A percentile compares a stretch with the other conserved stretches of the same genome.
Conservation (phyloP, 2,888 invertebrate genomes). For the Lochmaea crataegi region DNA sequence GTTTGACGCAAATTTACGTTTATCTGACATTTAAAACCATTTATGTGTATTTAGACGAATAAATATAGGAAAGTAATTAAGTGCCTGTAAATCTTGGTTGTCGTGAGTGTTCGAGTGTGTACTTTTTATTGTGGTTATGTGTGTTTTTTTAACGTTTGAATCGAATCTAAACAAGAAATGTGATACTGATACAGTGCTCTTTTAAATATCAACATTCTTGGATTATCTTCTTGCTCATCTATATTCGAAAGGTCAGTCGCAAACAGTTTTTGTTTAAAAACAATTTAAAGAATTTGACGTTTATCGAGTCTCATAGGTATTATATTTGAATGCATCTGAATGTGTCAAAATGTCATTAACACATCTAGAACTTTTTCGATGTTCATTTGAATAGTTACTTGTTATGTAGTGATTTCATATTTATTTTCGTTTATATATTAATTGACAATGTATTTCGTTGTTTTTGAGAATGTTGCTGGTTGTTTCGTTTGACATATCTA, state of each 20-base stretch:
- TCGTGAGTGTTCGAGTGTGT: slow-evolving; percentile 15
- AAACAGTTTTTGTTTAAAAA: not conserved
- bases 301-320: not conserved
- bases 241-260: slow-evolving; percentile 2
- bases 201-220: slow-evolving; percentile 10
- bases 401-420: not conserved
- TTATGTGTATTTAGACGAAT: slow-evolving; percentile 3
- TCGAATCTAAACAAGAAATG: slow-evolving; percentile 15
- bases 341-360: not conserved
- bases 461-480: not conserved
- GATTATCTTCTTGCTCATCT: slow-evolving; percentile 19
- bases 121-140: slow-evolving; percentile 11
- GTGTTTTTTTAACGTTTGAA: not conserved
- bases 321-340: not conserved
- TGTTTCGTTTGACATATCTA: not conserved
- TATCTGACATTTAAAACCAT: slow-evolving; percentile 17
- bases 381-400: not conserved
- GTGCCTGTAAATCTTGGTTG: not conserved
- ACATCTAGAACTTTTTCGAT: not conserved
- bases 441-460: not conserved
- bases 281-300: not conserved
- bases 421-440: not conserved
- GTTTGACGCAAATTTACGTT: slow-evolving; percentile 17
- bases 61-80: not conserved
- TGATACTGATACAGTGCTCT: slow-evolving; percentile 11